Base-by-base conservation (phyloP, 1,140 invertebrate species). In the Goniozus legneri region DNA sequence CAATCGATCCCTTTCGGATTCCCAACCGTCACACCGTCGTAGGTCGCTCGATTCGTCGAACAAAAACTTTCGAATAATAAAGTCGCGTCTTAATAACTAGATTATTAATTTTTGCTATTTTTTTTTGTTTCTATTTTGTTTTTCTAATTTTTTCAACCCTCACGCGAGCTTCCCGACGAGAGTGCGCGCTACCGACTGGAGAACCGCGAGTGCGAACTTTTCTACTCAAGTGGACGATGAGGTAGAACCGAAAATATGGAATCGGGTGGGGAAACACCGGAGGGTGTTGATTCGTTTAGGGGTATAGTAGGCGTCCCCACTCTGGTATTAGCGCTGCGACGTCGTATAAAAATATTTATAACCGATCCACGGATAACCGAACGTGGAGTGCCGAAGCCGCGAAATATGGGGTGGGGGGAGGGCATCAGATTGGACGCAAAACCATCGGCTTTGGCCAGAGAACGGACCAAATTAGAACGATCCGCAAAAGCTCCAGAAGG, bases 291-390 rank as follows among this genome's bases (percentile, higher is more conserved):
- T n/a, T n/a, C n/a, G n/a, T n/a, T n/a, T n/a, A n/a, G n/a, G n/a
- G n/a, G n/a, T n/a, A n/a, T n/a, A n/a, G 32, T 50, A 10, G 31
- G 30, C 56, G 27, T 56, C 54, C 58, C 63, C 52, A 54, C 56
- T 50, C 52, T 54, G 53, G 52, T 36, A n/a, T n/a, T n/a, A n/a
- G n/a, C n/a, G n/a, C n/a, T 19, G 18, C 37, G 41, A 35, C 41
- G 47, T 50, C 50, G 52, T 48, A 65, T 62, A 69, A 67, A 72
- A 73, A 74, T 73, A 74, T 73, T 75, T 73, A 71, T 72, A 74
- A 71, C 71, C 65, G 62, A 67, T 69, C 65, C 61, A 50, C 18
- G 21, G 41, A 50, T 50, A 43, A 44, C 44, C 47, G 41, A 48
- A 50, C 32, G 47, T 44, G 37, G 47, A 50, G 44, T 50, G 41